phyloP scores from a whole-genome alignment of 2,888 invertebrate species.

The Melikaiella ostensackeni region DNA sequence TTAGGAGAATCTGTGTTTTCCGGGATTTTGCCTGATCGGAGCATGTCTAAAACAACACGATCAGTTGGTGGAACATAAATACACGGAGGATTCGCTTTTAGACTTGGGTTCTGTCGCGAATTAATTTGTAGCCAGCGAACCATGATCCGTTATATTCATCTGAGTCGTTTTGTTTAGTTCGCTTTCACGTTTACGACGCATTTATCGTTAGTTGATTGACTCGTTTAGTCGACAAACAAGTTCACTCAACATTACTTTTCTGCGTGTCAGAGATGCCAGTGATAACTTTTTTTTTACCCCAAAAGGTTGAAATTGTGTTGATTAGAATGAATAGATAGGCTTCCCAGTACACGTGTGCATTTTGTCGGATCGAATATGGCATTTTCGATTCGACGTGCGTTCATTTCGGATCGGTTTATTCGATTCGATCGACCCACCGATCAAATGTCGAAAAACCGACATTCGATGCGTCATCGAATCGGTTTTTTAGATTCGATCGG shows the following conservation, averaged over 20 bases:
- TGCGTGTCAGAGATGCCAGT: neutral
- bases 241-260: neutral
- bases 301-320: neutral
- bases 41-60: neutral
- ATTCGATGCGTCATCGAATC: no score
- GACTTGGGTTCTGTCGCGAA: neutral
- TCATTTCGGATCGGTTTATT: no score
- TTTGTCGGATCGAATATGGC: no score
- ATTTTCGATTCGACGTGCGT: no score
- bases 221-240: neutral
- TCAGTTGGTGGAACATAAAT: neutral
- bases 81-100: neutral
- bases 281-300: neutral
- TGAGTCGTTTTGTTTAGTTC: neutral
- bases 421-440: no score
- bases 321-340: neutral
- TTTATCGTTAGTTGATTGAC: neutral
- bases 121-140: conserved; percentile 1
- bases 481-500: no score
- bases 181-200: neutral
- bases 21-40: neutral
- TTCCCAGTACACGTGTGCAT: no score
- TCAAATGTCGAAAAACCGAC: no score
- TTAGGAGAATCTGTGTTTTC: neutral
- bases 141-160: conserved; percentile 3